phyloP scores from a whole-genome alignment of 2,113 vertebrate genomes.

The Calcarius ornatus region DNA sequence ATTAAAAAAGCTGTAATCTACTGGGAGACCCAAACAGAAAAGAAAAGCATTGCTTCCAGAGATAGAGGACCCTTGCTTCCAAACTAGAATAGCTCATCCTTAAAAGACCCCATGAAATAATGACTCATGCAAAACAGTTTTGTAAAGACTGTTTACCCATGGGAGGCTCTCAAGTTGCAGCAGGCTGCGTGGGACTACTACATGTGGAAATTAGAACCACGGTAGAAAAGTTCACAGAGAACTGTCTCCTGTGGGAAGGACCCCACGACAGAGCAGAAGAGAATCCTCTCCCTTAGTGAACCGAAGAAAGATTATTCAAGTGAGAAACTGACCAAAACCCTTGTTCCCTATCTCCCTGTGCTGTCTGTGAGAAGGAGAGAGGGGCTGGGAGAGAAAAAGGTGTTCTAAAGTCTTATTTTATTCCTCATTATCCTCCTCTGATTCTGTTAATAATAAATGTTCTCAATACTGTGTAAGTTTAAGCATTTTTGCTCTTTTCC shows the following conservation, averaged over 20 bases:
- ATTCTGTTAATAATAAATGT: background rate
- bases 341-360: rapidly evolving
- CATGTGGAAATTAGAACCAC: background rate
- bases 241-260: background rate
- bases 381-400: background rate
- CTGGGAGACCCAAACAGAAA: background rate
- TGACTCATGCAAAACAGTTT: background rate
- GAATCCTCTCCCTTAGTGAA: background rate
- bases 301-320: too few species aligned
- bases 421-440: background rate
- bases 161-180: background rate
- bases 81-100: background rate
- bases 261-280: rapidly evolving
- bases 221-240: background rate
- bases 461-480: too few species aligned
- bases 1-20: background rate
- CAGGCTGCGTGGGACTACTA: rapidly evolving
- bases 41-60: background rate
- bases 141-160: too few species aligned
- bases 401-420: background rate
- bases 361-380: background rate
- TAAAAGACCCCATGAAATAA: background rate
- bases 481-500: background rate
- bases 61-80: background rate
- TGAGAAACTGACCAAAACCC: background rate